Conservation (phyloP, 2,797 vertebrate genomes). For the Cygnus olor region DNA sequence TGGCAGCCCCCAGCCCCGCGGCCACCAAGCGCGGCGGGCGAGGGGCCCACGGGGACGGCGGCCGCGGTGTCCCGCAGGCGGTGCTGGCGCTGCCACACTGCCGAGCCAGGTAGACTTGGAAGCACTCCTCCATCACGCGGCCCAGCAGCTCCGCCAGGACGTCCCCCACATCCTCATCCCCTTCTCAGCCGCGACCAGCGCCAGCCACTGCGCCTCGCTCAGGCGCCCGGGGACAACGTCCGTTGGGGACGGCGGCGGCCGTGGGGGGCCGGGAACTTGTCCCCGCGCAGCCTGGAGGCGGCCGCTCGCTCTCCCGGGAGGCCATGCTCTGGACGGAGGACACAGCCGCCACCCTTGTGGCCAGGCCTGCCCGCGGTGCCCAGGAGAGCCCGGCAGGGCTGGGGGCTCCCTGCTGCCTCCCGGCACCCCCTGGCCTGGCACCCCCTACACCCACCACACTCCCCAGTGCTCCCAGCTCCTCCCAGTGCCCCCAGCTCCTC, state of each 20-base stretch:
- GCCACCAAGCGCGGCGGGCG: too few species aligned
- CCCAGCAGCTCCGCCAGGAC: constrained; percentile 78
- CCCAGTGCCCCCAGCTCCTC: too few species aligned
- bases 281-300: constrained; percentile 53
- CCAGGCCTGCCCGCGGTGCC: too few species aligned
- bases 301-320: constrained; percentile 54
- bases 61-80: too few species aligned
- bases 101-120: constrained; percentile 59
- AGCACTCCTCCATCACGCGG: constrained; percentile 74
- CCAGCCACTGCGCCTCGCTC: constrained; percentile 74
- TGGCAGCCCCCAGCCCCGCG: neutral
- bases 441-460: too few species aligned
- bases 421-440: too few species aligned
- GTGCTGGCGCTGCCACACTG: neutral
- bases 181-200: constrained; percentile 72
- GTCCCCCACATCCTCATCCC: constrained; percentile 75
- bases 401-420: too few species aligned
- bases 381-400: too few species aligned
- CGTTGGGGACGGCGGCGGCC: neutral
- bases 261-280: constrained; percentile 38
- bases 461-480: too few species aligned
- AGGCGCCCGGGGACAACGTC: constrained; percentile 73
- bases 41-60: too few species aligned
- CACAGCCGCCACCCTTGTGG: neutral
- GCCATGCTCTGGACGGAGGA: constrained; percentile 53